A percentile compares a stretch with the other conserved stretches of the same genome.
Evolutionary conservation across 2,888 invertebrate genomes (phyloP).

Genomic region (Cartodere bifasciata): DNA sequence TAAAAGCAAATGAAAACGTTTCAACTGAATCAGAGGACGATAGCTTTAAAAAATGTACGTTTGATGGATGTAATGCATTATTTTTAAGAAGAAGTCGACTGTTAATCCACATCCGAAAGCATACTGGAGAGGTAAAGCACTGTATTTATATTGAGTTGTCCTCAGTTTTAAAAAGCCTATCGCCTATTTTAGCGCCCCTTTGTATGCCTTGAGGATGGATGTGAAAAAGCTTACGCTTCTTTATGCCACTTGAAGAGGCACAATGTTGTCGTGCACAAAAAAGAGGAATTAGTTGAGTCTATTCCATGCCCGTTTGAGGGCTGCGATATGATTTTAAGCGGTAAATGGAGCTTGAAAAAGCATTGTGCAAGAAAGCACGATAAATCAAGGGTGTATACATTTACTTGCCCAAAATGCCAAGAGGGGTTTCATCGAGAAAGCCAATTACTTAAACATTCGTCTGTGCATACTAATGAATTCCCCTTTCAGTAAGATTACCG

Average conservation of each 20-base stretch:
- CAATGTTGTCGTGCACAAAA: constrained; percentile 12
- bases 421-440: constrained; percentile 15
- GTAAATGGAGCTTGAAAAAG: constrained; percentile 14
- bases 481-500: constrained; percentile 13
- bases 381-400: constrained; percentile 12
- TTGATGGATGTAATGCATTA: constrained; percentile 11
- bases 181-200: constrained; percentile 14
- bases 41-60: constrained; percentile 10
- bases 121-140: constrained; percentile 16
- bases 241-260: constrained; percentile 17
- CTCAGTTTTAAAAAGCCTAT: no score
- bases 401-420: constrained; percentile 14
- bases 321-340: constrained; percentile 13
- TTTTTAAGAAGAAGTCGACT: constrained; percentile 15
- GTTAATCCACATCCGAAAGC: constrained; percentile 13
- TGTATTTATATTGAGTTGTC: not conserved
- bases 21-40: no score
- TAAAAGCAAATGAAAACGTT: no score
- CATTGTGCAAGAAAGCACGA: constrained; percentile 15
- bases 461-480: constrained; percentile 14
- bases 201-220: constrained; percentile 14
- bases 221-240: constrained; percentile 16
- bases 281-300: constrained; percentile 6
- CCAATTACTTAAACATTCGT: constrained; percentile 14
- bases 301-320: constrained; percentile 13